phyloP scores from a whole-genome alignment of 2,113 vertebrate genomes.

The Hepsetus odoe region DNA sequence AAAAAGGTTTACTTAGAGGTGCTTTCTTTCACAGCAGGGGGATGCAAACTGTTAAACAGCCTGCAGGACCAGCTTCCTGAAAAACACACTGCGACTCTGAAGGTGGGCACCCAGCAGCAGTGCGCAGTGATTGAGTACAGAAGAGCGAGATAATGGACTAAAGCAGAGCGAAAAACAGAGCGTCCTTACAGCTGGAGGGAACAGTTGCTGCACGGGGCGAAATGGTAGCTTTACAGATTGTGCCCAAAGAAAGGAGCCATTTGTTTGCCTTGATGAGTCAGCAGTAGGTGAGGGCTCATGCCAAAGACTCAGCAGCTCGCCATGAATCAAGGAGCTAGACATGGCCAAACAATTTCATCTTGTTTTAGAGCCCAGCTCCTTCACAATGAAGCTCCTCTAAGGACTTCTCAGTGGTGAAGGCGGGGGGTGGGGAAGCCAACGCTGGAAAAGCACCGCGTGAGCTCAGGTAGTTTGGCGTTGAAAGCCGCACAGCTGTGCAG shows the following conservation, averaged over 20 bases:
- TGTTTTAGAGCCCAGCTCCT: constrained; percentile 5
- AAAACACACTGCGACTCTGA: neutral
- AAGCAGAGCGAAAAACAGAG: neutral
- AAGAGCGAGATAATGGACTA: neutral
- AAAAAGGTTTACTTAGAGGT: neutral
- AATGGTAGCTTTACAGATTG: constrained; percentile 22
- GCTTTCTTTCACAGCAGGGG: neutral
- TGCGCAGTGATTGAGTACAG: neutral
- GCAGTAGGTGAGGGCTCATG: constrained; percentile 47
- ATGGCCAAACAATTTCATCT: constrained; percentile 8
- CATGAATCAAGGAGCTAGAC: constrained; percentile 56
- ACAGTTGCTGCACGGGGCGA: constrained; percentile 23
- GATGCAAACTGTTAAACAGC: neutral
- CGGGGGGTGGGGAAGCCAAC: neutral
- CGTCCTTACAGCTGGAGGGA: neutral
- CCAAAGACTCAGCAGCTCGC: constrained; percentile 34
- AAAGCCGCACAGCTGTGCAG: too few species aligned
- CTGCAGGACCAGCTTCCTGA: neutral
- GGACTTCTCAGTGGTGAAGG: neutral
- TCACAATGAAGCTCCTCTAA: neutral
- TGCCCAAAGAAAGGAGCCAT: constrained; percentile 17
- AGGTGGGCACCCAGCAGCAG: neutral
- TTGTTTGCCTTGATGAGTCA: constrained; percentile 50
- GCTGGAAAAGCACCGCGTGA: neutral
- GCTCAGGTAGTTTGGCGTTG: too few species aligned